Conservation (phyloP, 2,113 vertebrate species). For the rat (Rattus norvegicus) region DNA sequence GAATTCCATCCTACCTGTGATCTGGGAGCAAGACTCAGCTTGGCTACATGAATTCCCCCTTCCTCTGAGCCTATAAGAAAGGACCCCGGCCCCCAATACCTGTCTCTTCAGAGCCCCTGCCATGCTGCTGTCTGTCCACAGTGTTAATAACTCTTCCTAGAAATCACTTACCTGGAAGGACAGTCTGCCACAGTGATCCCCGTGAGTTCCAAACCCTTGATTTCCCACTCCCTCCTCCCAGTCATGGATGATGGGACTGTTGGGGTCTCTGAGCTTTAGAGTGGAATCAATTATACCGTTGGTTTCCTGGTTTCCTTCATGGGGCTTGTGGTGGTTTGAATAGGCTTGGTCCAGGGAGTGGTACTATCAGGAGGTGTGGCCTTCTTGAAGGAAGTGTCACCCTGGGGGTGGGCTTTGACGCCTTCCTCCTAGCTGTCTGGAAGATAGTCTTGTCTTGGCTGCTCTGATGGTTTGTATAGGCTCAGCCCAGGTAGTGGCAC, state of each 20-base stretch:
- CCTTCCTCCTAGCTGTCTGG: too few species aligned
- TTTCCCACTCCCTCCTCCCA: not conserved
- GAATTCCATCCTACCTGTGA: not conserved
- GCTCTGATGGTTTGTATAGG: too few species aligned
- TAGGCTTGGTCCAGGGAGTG: too few species aligned
- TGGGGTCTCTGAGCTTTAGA: not conserved
- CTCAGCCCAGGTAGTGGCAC: too few species aligned
- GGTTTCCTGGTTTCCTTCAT: not conserved
- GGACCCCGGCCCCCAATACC: not conserved
- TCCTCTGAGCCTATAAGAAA: not conserved
- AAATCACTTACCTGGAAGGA: not conserved
- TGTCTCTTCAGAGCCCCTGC: not conserved
- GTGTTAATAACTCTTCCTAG: not conserved
- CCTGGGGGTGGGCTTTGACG: too few species aligned
- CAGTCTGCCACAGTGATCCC: not conserved
- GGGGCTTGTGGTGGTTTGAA: not conserved
- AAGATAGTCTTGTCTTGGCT: too few species aligned
- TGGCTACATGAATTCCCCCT: not conserved
- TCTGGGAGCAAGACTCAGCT: too few species aligned
- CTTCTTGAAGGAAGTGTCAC: too few species aligned
- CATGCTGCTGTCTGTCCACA: not conserved
- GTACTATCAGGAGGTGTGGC: too few species aligned
- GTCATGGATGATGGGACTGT: too few species aligned
- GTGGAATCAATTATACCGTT: not conserved
- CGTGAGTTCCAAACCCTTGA: not conserved